A percentile compares a stretch with the other conserved stretches of the same genome.
These are phyloP conservation scores for Spizella passerina DNA, from an alignment of 2,797 vertebrate species.

Conservation along the genomic window DNA sequence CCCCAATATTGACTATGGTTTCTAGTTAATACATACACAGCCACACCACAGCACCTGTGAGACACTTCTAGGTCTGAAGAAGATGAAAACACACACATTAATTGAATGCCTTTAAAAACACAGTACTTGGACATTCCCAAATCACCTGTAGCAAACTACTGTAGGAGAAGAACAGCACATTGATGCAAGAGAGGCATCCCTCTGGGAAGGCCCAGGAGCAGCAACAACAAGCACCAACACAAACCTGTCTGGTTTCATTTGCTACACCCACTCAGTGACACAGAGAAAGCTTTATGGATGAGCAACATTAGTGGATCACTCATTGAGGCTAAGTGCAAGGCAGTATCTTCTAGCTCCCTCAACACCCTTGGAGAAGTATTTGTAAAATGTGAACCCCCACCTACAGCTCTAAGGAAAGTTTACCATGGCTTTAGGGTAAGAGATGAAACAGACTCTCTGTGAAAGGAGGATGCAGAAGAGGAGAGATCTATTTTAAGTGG, in stretches of 20 bases:
- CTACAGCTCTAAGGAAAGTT: neutral
- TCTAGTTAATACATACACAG: neutral
- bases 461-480: neutral
- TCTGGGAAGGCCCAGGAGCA: neutral
- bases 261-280: neutral
- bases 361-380: neutral
- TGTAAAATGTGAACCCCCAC: neutral
- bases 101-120: neutral
- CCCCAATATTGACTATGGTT: fast-evolving
- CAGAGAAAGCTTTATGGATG: neutral
- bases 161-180: neutral
- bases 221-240: fast-evolving
- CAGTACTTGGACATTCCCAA: neutral
- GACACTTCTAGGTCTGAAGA: neutral
- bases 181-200: neutral
- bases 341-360: neutral
- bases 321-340: neutral
- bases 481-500: neutral
- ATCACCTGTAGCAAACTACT: neutral
- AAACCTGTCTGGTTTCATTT: neutral
- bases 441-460: neutral
- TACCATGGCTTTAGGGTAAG: neutral
- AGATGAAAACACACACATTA: neutral
- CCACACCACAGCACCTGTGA: fast-evolving
- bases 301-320: neutral